Conservation (phyloP, 2,888 invertebrate species). For the Carabus problematicus region DNA sequence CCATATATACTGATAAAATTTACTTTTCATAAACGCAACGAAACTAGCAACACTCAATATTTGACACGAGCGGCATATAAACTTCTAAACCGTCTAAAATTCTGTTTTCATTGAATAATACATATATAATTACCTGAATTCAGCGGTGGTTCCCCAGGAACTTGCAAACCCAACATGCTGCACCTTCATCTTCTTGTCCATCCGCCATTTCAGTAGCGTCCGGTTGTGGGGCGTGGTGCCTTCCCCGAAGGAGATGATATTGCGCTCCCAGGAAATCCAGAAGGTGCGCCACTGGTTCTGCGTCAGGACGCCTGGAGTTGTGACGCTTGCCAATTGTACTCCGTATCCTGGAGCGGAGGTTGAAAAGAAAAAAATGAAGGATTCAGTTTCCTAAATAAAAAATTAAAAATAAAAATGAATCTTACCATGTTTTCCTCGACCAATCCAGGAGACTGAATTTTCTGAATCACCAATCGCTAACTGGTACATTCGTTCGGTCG, state of each 20-base stretch:
- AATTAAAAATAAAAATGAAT: too few species aligned
- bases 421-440: constrained; percentile 71
- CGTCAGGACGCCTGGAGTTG: constrained; percentile 66
- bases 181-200: constrained; percentile 67
- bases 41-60: too few species aligned
- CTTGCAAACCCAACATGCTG: constrained; percentile 70
- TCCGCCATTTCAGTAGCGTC: constrained; percentile 67
- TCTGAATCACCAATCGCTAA: constrained; percentile 68
- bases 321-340: constrained; percentile 66
- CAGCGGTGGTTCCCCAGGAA: constrained; percentile 69
- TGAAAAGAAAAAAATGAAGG: background rate
- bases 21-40: too few species aligned
- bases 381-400: too few species aligned
- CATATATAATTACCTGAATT: constrained; percentile 64
- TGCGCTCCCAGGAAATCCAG: constrained; percentile 74
- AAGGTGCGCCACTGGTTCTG: constrained; percentile 68
- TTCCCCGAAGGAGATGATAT: constrained; percentile 64
- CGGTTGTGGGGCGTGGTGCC: constrained; percentile 66
- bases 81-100: too few species aligned
- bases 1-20: background rate
- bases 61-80: too few species aligned
- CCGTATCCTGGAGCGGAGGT: constrained; percentile 64
- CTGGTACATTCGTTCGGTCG: constrained; percentile 67
- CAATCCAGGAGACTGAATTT: constrained; percentile 67
- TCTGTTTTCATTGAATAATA: too few species aligned